Percentiles rank a stretch among this genome's conserved stretches.
These are phyloP conservation scores for Drosophila carrolli DNA, from an alignment of 1,140 invertebrate species.

Conservation along the genomic window DNA sequence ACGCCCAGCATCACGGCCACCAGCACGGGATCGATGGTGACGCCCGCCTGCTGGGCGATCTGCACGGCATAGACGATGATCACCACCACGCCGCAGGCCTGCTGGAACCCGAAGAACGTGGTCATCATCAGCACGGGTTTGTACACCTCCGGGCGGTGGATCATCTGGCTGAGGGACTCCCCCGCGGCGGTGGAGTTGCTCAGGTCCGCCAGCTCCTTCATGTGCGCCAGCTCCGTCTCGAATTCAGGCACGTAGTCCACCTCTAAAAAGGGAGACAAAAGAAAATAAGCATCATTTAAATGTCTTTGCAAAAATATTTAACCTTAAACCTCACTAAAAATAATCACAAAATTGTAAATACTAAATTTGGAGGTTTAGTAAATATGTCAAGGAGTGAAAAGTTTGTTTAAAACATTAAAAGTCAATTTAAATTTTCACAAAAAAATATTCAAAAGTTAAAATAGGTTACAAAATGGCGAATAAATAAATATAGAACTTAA, in stretches of 20 bases:
- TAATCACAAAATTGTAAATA: too few species aligned
- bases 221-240: constrained; percentile 74
- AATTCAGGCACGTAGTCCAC: constrained; percentile 74
- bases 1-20: constrained; percentile 87
- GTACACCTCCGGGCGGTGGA: constrained; percentile 85
- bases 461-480: background rate
- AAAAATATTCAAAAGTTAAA: background rate
- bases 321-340: too few species aligned
- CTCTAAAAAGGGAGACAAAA: constrained; percentile 11
- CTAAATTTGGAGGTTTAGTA: too few species aligned
- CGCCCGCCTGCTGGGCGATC: constrained; percentile 87
- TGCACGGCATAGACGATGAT: constrained; percentile 91
- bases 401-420: too few species aligned
- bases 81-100: constrained; percentile 91
- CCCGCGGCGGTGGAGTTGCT: constrained; percentile 61
- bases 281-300: too few species aligned
- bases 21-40: constrained; percentile 86
- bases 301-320: too few species aligned
- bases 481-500: too few species aligned
- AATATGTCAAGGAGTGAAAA: too few species aligned
- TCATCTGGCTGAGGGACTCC: constrained; percentile 68
- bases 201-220: constrained; percentile 65
- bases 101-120: constrained; percentile 91
- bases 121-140: constrained; percentile 89
- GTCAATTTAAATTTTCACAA: too few species aligned